These are phyloP conservation scores for Sebastes hubbsi DNA, from an alignment of 2,797 vertebrate genomes.

Conservation along the genomic window DNA sequence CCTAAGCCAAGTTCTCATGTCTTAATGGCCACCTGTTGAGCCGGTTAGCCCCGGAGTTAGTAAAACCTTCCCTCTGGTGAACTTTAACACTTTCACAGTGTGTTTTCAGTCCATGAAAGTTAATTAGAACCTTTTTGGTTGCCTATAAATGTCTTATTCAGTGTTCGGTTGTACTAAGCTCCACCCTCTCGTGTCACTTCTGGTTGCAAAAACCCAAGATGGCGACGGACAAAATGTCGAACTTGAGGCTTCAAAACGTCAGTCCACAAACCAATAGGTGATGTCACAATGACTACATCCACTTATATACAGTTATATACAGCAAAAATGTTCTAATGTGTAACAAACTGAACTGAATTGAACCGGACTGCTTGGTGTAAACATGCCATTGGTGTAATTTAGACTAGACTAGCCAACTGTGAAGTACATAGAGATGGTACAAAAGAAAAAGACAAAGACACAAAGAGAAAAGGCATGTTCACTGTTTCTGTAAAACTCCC, in stretches of 20 bases:
- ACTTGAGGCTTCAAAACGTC: no score
- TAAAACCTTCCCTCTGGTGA: no score
- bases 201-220: not conserved
- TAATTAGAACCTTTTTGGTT: no score
- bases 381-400: not conserved
- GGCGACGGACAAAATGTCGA: no score
- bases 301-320: not conserved
- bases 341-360: not conserved
- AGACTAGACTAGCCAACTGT: not conserved
- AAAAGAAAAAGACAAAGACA: slow-evolving; percentile 14
- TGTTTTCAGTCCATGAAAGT: no score
- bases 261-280: not conserved
- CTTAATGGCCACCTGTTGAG: no score
- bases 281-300: not conserved
- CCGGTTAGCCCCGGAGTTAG: no score
- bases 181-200: not conserved
- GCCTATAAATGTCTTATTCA: not conserved
- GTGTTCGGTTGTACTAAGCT: not conserved
- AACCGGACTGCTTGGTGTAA: not conserved
- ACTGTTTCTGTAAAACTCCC: slow-evolving; percentile 13
- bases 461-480: slow-evolving; percentile 19
- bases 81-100: no score
- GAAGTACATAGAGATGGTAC: not conserved
- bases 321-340: not conserved
- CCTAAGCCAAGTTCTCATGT: no score